Base-by-base conservation (phyloP, 1,140 invertebrate genomes). In the Phocides pigmalion region DNA sequence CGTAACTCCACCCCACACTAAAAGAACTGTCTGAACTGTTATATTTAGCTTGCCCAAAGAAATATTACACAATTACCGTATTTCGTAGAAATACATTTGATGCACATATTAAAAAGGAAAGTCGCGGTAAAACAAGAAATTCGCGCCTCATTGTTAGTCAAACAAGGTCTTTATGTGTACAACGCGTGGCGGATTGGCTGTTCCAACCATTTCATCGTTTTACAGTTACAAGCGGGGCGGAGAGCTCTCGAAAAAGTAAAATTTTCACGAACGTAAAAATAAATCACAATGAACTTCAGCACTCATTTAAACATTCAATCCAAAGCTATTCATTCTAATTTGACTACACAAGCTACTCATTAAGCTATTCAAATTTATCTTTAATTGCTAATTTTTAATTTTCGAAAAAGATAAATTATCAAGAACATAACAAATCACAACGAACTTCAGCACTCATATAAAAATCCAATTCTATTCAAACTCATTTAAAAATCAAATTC, bases 201-300 rank as follows among this genome's bases (percentile, higher is more conserved):
- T 17, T 37, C 16, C 9, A 14, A 51, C 25, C 16, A 16, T 51
- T 51, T 19, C 15, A 51, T 15, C 16, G 14, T 51, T 51, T 37
- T n/a, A n/a, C n/a, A n/a, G n/a, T n/a, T n/a, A n/a, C 15, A 16
- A 51, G 49, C 49, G 9, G 14, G 14, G 49, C 8, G 25, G 28
- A 51, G 49, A 19, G 28, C 49, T 37, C 28, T 17, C 15, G 28
- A 17, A n/a, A 16, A 32, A 37, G 49, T 37, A 17, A 51, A 51
- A 51, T n/a, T 37, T 51, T 37, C 15, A 17, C 14, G 15, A 51
- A 51, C n/a, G 28, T 35, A 51, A 51, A 51, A 51, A 35, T n/a
- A 35, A 19, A 19, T 37, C 28, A 35, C 49, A 35, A 37, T 51
- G 9, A 19, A 51, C 49, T 6, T 19, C 9, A 3, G 9, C 25